Evolutionary conservation across 2,797 vertebrate genomes (phyloP), one percentile per base, ranked within the genome.

Genomic region (Mormyrops boulengeri): DNA sequence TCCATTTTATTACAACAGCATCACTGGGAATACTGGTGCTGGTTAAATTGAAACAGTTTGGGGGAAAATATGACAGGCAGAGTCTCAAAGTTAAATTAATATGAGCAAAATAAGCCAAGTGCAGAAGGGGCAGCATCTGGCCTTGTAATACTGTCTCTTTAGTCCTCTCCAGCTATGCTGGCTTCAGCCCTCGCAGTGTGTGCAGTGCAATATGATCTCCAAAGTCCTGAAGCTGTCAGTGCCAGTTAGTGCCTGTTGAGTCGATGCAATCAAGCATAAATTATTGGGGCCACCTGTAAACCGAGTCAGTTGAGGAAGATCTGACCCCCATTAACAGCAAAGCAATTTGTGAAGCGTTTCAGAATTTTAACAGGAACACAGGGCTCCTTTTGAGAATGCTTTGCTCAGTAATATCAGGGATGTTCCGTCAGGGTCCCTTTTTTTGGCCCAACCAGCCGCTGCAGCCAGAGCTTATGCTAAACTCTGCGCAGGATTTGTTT

Each of bases 211-310:
- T 85, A 14, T 26, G 22, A 52, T 85, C 49, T 85, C 4, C 12
- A 14, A 52, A n/a, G 84, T 22, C 22, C 84, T 30, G 49, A 85
- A 52, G 84, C 84, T 52, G 91, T 91, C 53, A 57, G 53, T 38
- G 53, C 17, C 30, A 93, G 91, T 92, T 92, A 89, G 90, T 91
- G 91, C 89, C 92, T 93, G 91, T 93, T 91, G 94, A 93, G 90
- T 91, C 92, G 92, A 93, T 90, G 47, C 93, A 93, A 96, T 95
- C 92, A 95, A 94, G 93, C 92, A 90, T 92, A 93, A 94, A 95
- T 95, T 95, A 93, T 92, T 91, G 80, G 90, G 92, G 91, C 93
- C 94, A 95, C 94, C 94, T 96, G 94, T 94, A 92, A 94, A 93
- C 90, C 86, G 66, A 91, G 89, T 88, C 60, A 60, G 82, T 53